Conservation (phyloP, 1,140 invertebrate species). For the Zaprionus gabonicus region DNA sequence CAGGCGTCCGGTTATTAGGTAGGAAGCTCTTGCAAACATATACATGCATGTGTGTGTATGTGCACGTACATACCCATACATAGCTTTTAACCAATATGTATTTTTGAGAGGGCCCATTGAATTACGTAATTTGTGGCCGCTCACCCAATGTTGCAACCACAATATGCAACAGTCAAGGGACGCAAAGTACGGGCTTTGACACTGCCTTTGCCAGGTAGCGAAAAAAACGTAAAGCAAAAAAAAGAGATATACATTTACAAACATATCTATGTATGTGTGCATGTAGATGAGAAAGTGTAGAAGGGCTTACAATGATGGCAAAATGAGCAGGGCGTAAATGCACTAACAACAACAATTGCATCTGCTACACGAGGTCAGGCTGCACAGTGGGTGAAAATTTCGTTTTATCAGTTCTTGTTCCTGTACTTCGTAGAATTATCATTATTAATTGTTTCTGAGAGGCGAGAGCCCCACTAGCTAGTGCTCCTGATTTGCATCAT, state of each 20-base stretch:
- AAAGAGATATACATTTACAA: background rate
- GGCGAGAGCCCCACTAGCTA: too few species aligned
- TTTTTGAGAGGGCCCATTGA: slow-evolving; percentile 36
- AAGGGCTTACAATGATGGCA: slow-evolving; percentile 54
- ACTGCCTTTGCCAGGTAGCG: slow-evolving; percentile 33
- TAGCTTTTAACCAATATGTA: slow-evolving; percentile 13
- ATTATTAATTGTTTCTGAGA: too few species aligned
- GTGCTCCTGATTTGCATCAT: too few species aligned
- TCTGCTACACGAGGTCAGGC: slow-evolving; percentile 50
- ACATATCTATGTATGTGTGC: background rate
- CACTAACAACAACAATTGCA: slow-evolving; percentile 33
- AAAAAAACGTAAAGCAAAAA: slow-evolving; percentile 26
- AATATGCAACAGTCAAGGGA: slow-evolving; percentile 23
- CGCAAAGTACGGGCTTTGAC: slow-evolving; percentile 22
- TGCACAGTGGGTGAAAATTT: slow-evolving; percentile 1
- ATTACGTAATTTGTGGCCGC: slow-evolving; percentile 50
- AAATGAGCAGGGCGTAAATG: slow-evolving; percentile 66
- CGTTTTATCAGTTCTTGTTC: background rate
- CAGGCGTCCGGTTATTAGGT: slow-evolving; percentile 4
- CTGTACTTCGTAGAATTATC: too few species aligned
- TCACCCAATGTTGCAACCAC: slow-evolving; percentile 28
- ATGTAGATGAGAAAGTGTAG: slow-evolving; percentile 51
- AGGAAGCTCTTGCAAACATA: background rate
- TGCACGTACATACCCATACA: background rate
- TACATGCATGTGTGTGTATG: background rate